Evolutionary conservation across 1,140 invertebrate species (phyloP), one percentile per base, ranked within the genome.

Genomic region (Daktulosphaira vitifoliae): DNA sequence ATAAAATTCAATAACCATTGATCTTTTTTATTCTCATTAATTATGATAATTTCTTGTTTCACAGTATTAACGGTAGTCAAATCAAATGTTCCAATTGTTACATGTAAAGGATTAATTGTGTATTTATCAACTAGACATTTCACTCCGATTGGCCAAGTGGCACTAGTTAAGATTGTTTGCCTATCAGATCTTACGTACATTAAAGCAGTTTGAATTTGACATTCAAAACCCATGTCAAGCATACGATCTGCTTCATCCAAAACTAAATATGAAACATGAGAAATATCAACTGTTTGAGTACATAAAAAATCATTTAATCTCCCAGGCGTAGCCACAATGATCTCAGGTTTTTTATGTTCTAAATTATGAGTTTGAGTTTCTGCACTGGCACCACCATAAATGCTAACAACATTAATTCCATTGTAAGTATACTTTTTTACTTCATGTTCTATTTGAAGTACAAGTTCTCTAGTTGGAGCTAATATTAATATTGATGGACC

Each of bases 181-280:
- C 88, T 75, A 72, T 91, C 88, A 20, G 86, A 86, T 56, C 84
- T 79, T 11, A 89, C 82, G 73, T 90, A 84, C 25, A 89, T 71
- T 51, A 94, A 72, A 44, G 87, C 82, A 68, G 88, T 89, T 42
- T 84, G 79, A 64, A 95, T 93, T 71, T 93, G 89, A 72, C 87
- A 87, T 72, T 90, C 88, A 74, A 92, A 91, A 11, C 88, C 89
- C 85, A 91, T 85, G 69, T 91, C 88, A 54, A 89, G 73, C 87
- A 92, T 91, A 49, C 88, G 79, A 74, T 92, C 88, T 0, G 89
- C 91, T 78, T 93, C 91, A 75, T 95, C 91, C 13, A 94, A 76
- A 11, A 94, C 89, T 49, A 96, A 78, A 74, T 90, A 96, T 0
- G 90, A 90, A 20, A 92, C 84, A 8, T 62, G 42, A 4, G 16